A percentile compares a stretch with the other conserved stretches of the same genome.
These are phyloP conservation scores for Crocuta crocuta DNA, from an alignment of 2,113 vertebrate genomes.

Conservation along the genomic window DNA sequence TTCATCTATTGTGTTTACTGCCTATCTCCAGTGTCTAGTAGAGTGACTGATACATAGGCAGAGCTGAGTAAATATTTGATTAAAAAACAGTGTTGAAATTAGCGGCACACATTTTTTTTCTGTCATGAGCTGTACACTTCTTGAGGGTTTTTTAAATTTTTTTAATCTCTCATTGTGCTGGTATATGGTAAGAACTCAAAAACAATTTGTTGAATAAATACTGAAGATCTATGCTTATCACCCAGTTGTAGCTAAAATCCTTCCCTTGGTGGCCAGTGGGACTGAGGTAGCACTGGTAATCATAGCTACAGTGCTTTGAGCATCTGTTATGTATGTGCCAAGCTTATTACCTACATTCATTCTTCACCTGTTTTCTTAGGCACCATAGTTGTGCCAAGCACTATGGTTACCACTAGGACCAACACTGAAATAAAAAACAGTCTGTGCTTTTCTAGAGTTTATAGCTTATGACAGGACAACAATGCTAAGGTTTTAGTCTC, in stretches of 20 bases:
- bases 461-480: neutral
- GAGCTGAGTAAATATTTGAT: conserved; percentile 38
- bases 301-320: neutral
- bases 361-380: neutral
- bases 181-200: neutral
- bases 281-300: neutral
- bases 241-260: neutral
- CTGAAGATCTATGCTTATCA: neutral
- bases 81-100: neutral
- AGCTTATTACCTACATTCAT: neutral
- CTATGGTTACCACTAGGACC: neutral
- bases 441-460: neutral
- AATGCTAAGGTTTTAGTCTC: neutral
- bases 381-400: neutral
- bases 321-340: neutral
- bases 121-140: neutral
- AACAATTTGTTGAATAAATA: neutral
- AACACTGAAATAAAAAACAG: neutral
- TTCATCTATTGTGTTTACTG: conserved; percentile 23
- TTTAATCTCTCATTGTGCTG: neutral
- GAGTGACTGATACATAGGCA: neutral
- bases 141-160: neutral
- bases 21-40: neutral
- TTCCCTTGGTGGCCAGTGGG: neutral
- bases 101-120: neutral